These are phyloP conservation scores for Oncopodura yosiiana DNA, from an alignment of 1,140 invertebrate genomes.

Conservation along the genomic window DNA sequence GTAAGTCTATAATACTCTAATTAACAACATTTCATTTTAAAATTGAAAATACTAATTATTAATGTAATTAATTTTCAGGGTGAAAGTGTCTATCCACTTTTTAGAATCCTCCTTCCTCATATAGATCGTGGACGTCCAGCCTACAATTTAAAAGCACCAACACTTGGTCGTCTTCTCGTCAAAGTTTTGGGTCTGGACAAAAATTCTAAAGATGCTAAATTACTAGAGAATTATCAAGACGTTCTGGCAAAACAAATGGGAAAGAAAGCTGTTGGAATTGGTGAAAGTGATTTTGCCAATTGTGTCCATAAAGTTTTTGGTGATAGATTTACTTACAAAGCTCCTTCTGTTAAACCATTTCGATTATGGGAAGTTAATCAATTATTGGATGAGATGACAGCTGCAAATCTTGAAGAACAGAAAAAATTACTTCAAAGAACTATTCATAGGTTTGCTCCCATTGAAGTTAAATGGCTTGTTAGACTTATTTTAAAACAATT, in stretches of 20 bases:
- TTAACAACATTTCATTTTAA: constrained; percentile 35
- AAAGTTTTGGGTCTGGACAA: constrained; percentile 56
- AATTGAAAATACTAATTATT: constrained; percentile 9
- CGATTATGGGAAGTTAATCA: too few relatives aligned
- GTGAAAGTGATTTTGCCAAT: constrained; percentile 60
- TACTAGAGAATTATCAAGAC: constrained; percentile 51
- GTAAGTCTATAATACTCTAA: constrained; percentile 33
- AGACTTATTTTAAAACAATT: constrained; percentile 76
- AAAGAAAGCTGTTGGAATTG: constrained; percentile 36
- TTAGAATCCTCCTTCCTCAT: constrained; percentile 60
- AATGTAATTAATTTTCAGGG: constrained; percentile 27
- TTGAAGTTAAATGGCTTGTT: constrained; percentile 81
- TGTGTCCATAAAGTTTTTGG: constrained; percentile 57
- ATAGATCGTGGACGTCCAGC: constrained; percentile 53
- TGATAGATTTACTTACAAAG: constrained; percentile 49
- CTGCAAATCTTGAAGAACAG: constrained; percentile 33
- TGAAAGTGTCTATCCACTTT: constrained; percentile 54
- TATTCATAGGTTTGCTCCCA: constrained; percentile 50
- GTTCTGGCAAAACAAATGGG: constrained; percentile 39
- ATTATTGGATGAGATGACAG: constrained; percentile 52
- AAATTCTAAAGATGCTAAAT: constrained; percentile 53
- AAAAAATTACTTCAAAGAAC: constrained; percentile 35
- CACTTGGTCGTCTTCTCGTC: constrained; percentile 55
- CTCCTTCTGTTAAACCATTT: constrained; percentile 64
- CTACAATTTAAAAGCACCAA: constrained; percentile 56